Evolutionary conservation across 2,797 vertebrate genomes (phyloP), one percentile per base, ranked within the genome.

Genomic region (Phalanger gymnotis): DNA sequence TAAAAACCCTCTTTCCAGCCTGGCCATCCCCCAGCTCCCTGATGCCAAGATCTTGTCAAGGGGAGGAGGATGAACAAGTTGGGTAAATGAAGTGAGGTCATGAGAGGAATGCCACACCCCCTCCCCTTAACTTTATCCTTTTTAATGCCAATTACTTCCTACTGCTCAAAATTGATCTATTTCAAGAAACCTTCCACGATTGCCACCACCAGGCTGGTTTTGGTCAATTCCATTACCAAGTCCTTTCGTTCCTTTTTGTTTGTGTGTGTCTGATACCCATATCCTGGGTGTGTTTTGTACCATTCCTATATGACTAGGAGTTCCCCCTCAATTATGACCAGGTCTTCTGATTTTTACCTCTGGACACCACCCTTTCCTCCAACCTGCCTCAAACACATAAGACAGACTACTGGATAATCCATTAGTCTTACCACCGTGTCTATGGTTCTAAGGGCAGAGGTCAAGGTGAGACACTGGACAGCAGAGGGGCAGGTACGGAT

Each of bases 1-100:
- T 30, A 34, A 34, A 2, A 13, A 73, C 94, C 57, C 95, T n/a
- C 90, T n/a, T 97, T 94, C 93, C 87, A 97, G 95, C 94, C 91
- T 96, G 96, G 95, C 96, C 5, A 0, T 5, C 10, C n/a, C 56
- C 92, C 87, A 34, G 25, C 54, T 87, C 91, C 54, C 14, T 10
- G 13, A 66, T 52, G 91, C 54, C 87, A 54, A 10, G 53, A 31
- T 58, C 0, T 0, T 52, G 40, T 16, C 53, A 56, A 16, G 9
- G 90, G 54, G 56, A 31, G 91, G 19, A 34, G 54, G 51, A 58
- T 22, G 28, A 27, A 40, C 66, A 81, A 81, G 66, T 9, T 40
- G 66, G 19, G 10, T 87, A 58, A 54, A 90, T 91, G 90, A 9
- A n/a, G 53, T 56, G 92, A 40, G 58, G 52, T 56, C 25, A 27